Evolutionary conservation across 2,797 vertebrate species (phyloP).

Genomic region (Nasua narica): DNA sequence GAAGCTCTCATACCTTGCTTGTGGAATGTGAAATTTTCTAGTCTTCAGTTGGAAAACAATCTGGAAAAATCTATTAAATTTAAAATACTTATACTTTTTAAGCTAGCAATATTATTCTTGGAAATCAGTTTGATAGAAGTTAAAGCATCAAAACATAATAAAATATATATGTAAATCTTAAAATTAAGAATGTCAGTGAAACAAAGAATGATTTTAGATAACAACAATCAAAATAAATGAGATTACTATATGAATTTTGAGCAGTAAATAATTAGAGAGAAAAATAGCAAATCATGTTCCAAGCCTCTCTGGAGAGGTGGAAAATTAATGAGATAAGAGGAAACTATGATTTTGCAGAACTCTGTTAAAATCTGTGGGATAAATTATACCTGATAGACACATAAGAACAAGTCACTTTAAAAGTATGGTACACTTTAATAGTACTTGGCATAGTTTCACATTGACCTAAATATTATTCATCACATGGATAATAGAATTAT

Average conservation of each 20-base stretch:
- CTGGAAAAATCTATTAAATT: conserved; percentile 16
- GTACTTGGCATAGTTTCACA: conserved; percentile 35
- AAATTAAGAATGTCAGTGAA: not conserved
- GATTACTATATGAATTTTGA: not conserved
- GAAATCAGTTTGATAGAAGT: not conserved
- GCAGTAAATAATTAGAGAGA: not conserved
- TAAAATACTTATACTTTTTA: conserved; percentile 35
- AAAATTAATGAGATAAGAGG: not conserved
- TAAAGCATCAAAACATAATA: not conserved
- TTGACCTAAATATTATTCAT: conserved; percentile 22
- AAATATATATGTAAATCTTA: not conserved
- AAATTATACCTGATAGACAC: conserved; percentile 23
- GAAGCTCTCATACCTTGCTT: not conserved
- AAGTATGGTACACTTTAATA: not conserved
- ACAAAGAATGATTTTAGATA: conserved; percentile 1
- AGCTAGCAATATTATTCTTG: not conserved
- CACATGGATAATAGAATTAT: conserved; percentile 46
- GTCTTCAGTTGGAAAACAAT: not conserved
- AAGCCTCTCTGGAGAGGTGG: not conserved
- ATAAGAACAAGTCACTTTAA: not conserved
- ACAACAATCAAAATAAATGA: not conserved
- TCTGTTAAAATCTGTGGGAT: conserved; percentile 24
- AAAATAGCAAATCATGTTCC: not conserved
- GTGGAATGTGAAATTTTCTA: not conserved
- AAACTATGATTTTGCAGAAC: conserved; percentile 27